Evolutionary conservation across 2,113 vertebrate species (phyloP).

Genomic region (Pseudopodoces humilis): DNA sequence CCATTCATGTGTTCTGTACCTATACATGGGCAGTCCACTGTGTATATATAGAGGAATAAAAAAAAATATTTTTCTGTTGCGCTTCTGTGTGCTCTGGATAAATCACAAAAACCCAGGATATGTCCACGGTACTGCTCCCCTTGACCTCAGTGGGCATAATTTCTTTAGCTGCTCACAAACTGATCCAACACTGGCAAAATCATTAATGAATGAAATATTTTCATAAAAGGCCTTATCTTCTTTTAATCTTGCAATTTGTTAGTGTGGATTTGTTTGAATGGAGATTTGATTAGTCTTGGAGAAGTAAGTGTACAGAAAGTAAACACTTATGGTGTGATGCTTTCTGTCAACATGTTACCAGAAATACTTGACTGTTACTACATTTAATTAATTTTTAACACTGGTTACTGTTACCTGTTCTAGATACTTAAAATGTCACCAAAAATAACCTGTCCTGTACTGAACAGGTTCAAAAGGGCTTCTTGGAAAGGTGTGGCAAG

Average conservation of each 20-base stretch:
- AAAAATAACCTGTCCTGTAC: neutral
- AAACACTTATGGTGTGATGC: neutral
- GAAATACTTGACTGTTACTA: neutral
- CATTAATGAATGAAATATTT: neutral
- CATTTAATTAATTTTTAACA: neutral
- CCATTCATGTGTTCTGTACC: neutral
- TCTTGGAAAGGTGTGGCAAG: neutral
- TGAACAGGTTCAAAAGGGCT: neutral
- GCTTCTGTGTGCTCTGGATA: neutral
- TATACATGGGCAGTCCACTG: neutral
- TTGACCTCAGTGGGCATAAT: neutral
- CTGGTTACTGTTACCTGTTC: neutral
- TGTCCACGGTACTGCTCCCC: neutral
- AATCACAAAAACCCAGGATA: neutral
- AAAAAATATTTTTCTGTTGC: neutral
- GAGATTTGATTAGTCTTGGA: neutral
- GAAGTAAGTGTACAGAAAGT: neutral
- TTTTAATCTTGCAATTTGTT: neutral
- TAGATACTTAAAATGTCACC: neutral
- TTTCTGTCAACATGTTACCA: neutral
- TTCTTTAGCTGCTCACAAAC: neutral
- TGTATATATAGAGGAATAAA: neutral
- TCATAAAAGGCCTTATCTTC: neutral
- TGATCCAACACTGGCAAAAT: neutral
- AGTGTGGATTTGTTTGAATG: neutral